Evolutionary conservation across 2,797 vertebrate species (phyloP).

Genomic region (Acomys russatus): DNA sequence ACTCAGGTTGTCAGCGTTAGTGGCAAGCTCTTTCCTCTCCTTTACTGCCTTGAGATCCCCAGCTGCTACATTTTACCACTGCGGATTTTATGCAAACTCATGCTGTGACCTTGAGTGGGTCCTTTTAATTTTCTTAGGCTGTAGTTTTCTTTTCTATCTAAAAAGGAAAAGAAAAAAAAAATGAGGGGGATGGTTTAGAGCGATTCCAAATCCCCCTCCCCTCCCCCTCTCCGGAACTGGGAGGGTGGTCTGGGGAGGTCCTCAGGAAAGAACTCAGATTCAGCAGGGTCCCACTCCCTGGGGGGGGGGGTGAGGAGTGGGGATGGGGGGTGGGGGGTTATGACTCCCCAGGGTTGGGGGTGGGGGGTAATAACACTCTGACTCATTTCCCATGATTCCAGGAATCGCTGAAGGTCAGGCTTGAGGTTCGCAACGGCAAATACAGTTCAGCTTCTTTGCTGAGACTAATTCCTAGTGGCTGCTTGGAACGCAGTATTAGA

Average conservation of each 20-base stretch:
- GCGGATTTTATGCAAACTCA: conserved; percentile 57
- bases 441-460: not conserved
- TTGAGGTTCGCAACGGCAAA: conserved; percentile 51
- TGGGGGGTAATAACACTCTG: conserved; percentile 53
- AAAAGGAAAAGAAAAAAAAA: not conserved
- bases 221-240: not conserved
- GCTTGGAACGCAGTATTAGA: not conserved
- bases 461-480: conserved; percentile 17
- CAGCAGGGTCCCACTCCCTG: conserved; percentile 55
- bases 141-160: conserved; percentile 31
- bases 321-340: too few relatives aligned
- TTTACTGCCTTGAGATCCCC: too few relatives aligned
- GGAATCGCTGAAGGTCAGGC: conserved; percentile 73
- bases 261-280: conserved; percentile 49
- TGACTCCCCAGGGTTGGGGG: too few relatives aligned
- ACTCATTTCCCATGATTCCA: conserved; percentile 77
- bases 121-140: conserved; percentile 46
- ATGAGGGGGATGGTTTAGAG: not conserved
- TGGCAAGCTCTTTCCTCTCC: not conserved
- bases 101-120: conserved; percentile 73
- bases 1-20: not conserved
- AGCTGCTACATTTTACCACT: not conserved
- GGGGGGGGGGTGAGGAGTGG: too few relatives aligned
- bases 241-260: not conserved
- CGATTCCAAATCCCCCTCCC: conserved; percentile 32